phyloP scores from a whole-genome alignment of 2,113 vertebrate genomes.

The Physeter macrocephalus region DNA sequence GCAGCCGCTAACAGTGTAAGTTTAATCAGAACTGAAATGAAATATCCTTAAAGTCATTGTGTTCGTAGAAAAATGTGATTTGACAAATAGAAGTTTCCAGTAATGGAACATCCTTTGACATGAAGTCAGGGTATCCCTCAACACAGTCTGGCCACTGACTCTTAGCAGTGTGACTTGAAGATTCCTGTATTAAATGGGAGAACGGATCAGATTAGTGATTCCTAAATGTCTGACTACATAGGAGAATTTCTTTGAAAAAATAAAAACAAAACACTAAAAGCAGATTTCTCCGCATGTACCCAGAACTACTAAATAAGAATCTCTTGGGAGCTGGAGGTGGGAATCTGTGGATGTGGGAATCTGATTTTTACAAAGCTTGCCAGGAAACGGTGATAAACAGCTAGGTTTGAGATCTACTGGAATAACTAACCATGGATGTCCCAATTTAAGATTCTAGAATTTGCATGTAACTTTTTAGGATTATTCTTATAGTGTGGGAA shows the following conservation, averaged over 20 bases:
- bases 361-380: neutral
- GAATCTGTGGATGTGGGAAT: neutral
- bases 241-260: neutral
- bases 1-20: neutral
- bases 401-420: neutral
- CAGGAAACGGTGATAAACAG: neutral
- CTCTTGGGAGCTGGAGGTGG: neutral
- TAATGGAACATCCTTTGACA: neutral
- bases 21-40: constrained; percentile 9
- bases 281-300: neutral
- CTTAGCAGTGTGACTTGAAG: neutral
- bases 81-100: neutral
- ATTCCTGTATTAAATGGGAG: neutral
- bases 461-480: neutral
- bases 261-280: neutral
- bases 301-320: neutral
- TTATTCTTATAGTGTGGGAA: neutral
- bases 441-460: constrained; percentile 3
- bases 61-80: neutral
- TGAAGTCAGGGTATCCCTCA: neutral
- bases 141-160: neutral
- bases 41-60: neutral
- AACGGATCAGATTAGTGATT: neutral
- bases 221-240: neutral
- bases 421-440: neutral